Evolutionary conservation across 2,888 invertebrate genomes (phyloP).

Genomic region (Polymixis flavicincta): DNA sequence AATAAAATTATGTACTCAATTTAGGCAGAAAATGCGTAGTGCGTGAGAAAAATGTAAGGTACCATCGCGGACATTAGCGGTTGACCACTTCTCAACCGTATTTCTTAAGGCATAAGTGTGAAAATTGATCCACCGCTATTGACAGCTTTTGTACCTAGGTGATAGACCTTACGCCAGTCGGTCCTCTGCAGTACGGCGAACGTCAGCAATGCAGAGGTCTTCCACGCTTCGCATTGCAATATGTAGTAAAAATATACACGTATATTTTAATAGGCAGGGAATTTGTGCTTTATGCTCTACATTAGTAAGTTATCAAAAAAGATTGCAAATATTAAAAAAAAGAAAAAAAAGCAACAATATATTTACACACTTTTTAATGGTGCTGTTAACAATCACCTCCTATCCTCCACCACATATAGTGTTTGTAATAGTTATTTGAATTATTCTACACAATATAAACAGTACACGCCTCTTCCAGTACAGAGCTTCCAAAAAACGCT

Average conservation of each 20-base stretch:
- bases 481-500: constrained; percentile 2
- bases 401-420: background rate
- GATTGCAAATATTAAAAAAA: background rate
- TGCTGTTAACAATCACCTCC: background rate
- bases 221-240: background rate
- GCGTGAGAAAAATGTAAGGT: background rate
- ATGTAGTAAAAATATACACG: background rate
- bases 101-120: background rate
- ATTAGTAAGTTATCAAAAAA: background rate
- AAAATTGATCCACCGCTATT: background rate
- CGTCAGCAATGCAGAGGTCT: constrained; percentile 4
- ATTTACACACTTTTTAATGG: constrained; percentile 22
- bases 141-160: background rate
- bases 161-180: background rate
- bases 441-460: background rate
- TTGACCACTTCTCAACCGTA: background rate
- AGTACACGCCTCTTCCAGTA: background rate
- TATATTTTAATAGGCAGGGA: background rate
- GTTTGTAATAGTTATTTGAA: constrained; percentile 13
- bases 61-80: background rate
- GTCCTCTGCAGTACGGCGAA: too few species aligned
- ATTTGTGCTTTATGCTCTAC: background rate
- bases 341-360: background rate
- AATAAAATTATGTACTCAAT: background rate
- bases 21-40: background rate